These are phyloP conservation scores for Berghia stephanieae DNA, from an alignment of 1,140 invertebrate genomes.

Conservation along the genomic window DNA sequence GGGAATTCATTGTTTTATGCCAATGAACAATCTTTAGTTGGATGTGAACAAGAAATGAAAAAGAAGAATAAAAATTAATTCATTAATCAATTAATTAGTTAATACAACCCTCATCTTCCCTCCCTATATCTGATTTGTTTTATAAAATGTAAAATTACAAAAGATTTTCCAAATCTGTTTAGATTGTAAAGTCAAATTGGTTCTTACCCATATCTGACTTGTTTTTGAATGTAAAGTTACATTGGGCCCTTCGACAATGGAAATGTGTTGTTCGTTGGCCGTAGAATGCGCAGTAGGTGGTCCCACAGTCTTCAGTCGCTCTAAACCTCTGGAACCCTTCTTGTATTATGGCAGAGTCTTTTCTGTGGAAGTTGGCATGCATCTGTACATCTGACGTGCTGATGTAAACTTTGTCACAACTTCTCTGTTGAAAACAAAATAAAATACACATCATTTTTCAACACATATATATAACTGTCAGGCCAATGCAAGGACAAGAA, in stretches of 20 bases:
- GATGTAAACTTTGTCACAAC: conserved; percentile 97
- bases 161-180: no score
- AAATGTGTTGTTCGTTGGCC: conserved; percentile 98
- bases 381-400: conserved; percentile 99
- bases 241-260: conserved; percentile 89
- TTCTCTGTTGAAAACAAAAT: conserved; percentile 76
- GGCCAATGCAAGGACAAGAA: no score
- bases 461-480: not conserved
- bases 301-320: conserved; percentile 90
- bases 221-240: conserved; percentile 97
- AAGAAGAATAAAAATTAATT: no score
- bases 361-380: conserved; percentile 98
- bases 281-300: conserved; percentile 87
- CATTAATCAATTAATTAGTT: no score
- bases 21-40: no score
- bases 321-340: conserved; percentile 93
- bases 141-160: no score
- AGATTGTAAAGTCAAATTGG: no score
- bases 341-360: conserved; percentile 96
- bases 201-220: conserved; percentile 98
- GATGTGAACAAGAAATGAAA: no score
- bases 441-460: not conserved
- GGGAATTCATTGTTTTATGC: no score
- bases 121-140: no score
- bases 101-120: no score